Conservation (phyloP, 2,797 vertebrate genomes). For the Nothura maculosa region DNA sequence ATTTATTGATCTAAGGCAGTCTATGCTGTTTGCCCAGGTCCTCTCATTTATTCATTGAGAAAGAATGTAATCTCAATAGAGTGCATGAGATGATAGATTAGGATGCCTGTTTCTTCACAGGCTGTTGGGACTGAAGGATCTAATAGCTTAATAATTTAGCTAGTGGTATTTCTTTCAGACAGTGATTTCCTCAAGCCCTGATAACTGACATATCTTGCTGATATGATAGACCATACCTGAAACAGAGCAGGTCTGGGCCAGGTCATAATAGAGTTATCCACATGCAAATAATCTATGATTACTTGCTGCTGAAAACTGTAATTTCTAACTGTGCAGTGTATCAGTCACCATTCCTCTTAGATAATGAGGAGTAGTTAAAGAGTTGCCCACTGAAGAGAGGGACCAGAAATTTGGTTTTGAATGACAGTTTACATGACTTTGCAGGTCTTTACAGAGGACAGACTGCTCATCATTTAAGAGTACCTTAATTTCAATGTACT, state of each 20-base stretch:
- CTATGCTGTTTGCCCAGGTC: not conserved
- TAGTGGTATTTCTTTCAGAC: not conserved
- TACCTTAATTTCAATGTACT: slow-evolving; percentile 94
- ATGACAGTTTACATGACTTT: not conserved
- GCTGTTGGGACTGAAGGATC: not conserved
- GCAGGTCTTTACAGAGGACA: not conserved
- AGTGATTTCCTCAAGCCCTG: not conserved
- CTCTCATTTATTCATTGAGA: not conserved
- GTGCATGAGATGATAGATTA: not conserved
- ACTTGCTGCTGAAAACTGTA: not conserved
- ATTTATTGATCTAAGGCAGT: not conserved
- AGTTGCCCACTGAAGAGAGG: not conserved
- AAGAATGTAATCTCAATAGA: not conserved
- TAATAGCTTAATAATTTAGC: not conserved
- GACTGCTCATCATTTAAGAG: not conserved
- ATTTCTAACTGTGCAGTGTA: not conserved
- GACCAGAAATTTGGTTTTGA: not conserved
- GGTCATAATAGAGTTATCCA: not conserved
- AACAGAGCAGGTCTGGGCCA: not conserved
- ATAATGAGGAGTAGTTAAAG: not conserved
- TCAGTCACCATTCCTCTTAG: not conserved
- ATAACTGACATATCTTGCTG: not conserved
- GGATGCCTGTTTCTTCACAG: not conserved
- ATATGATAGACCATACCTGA: not conserved
- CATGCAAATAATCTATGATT: not conserved